Conservation (phyloP, 2,797 vertebrate genomes). For the Pelodytes ibericus region DNA sequence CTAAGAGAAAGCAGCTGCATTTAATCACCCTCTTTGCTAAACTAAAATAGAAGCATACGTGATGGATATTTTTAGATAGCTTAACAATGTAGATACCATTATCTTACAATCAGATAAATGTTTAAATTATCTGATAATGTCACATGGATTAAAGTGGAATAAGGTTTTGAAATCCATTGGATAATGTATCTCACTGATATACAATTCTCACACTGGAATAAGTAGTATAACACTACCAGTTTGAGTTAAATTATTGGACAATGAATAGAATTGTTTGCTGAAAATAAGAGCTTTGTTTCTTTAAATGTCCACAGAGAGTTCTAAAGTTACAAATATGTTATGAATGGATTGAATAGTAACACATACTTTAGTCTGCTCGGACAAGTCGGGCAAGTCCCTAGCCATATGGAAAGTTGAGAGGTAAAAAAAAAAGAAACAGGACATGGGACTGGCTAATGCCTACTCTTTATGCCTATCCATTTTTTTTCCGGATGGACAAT, state of each 20-base stretch:
- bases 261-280: constrained; percentile 49
- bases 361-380: too few species aligned
- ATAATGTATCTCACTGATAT: constrained; percentile 49
- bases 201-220: constrained; percentile 40
- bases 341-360: constrained; percentile 16
- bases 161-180: constrained; percentile 47
- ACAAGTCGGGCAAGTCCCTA: too few species aligned
- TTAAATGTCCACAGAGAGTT: constrained; percentile 34
- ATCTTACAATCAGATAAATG: constrained; percentile 33
- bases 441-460: too few species aligned
- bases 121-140: constrained; percentile 52
- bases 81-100: constrained; percentile 31
- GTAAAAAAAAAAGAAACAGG: too few species aligned
- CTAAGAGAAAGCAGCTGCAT: constrained; percentile 21
- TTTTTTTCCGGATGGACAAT: too few species aligned
- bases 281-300: constrained; percentile 49
- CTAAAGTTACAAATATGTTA: constrained; percentile 48
- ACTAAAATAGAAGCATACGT: too few species aligned
- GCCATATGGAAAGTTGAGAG: too few species aligned
- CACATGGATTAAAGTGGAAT: constrained; percentile 43
- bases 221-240: constrained; percentile 39
- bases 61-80: constrained; percentile 40
- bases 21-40: too few species aligned
- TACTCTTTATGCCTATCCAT: too few species aligned
- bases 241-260: constrained; percentile 39